These are phyloP conservation scores for Paedocypris micromegethes DNA, from an alignment of 2,797 vertebrate genomes.

Conservation along the genomic window DNA sequence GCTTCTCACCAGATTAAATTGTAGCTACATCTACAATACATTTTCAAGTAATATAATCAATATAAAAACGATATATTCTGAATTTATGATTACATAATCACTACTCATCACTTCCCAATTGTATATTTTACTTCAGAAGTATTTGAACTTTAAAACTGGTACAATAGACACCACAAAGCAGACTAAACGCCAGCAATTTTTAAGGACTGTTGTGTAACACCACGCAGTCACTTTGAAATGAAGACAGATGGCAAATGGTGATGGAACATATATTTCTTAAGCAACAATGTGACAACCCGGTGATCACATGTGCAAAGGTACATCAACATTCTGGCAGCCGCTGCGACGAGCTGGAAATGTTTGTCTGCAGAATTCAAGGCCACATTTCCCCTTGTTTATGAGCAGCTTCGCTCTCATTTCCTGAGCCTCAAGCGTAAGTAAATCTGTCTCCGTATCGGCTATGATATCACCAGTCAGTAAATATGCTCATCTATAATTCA, in stretches of 20 bases:
- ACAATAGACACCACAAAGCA: too few species aligned
- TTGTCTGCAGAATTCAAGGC: slow-evolving; percentile 18
- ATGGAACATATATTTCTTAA: neutral
- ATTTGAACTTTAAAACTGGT: too few species aligned
- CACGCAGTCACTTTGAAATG: neutral
- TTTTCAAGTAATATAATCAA: neutral
- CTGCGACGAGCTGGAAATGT: slow-evolving; percentile 16
- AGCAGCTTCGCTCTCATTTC: neutral
- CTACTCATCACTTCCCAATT: too few species aligned
- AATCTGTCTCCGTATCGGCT: slow-evolving; percentile 18
- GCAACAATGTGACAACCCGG: slow-evolving; percentile 1
- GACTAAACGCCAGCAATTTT: too few species aligned
- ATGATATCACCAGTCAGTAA: slow-evolving; percentile 44
- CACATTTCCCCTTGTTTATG: slow-evolving; percentile 15
- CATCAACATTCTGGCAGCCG: slow-evolving; percentile 9
- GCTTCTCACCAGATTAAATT: neutral
- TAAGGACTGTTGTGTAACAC: too few species aligned
- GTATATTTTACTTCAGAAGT: too few species aligned
- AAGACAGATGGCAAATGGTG: neutral
- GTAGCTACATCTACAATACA: neutral
- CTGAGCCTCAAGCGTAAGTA: slow-evolving; percentile 23
- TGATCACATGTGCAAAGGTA: slow-evolving; percentile 1
- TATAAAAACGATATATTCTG: too few species aligned
- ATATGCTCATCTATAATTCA: slow-evolving; percentile 50
- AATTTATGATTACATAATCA: too few species aligned